A percentile compares a stretch with the other conserved stretches of the same genome.
Conservation (phyloP, 2,888 invertebrate genomes). For the Embidobia sp. region DNA sequence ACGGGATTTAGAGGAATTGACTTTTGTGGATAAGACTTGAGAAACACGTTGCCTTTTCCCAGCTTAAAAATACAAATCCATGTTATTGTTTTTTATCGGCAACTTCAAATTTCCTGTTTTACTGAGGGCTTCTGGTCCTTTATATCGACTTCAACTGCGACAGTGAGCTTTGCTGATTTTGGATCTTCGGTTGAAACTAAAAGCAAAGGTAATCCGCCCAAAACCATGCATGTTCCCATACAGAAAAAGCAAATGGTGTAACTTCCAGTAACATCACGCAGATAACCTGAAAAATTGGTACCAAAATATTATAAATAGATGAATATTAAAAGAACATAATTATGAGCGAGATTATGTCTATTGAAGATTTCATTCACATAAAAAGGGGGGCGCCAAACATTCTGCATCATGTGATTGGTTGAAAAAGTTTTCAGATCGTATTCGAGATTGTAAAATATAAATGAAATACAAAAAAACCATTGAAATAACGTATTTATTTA, state of each 20-base stretch:
- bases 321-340: too few relatives aligned
- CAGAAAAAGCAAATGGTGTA: constrained; percentile 89
- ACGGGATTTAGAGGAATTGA: constrained; percentile 4
- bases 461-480: too few relatives aligned
- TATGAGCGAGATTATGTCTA: too few relatives aligned
- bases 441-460: not conserved
- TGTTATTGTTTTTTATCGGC: not conserved
- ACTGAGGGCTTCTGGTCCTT: constrained; percentile 32
- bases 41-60: constrained; percentile 11
- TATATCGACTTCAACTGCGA: constrained; percentile 24
- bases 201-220: constrained; percentile 86
- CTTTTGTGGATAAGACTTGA: constrained; percentile 11
- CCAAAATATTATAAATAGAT: too few relatives aligned
- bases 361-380: too few relatives aligned
- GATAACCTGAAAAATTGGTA: constrained; percentile 82
- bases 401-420: too few relatives aligned
- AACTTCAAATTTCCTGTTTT: not conserved
- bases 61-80: constrained; percentile 7
- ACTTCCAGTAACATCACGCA: constrained; percentile 87
- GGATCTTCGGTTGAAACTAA: constrained; percentile 77
- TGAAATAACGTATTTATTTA: too few relatives aligned
- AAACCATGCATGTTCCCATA: constrained; percentile 89
- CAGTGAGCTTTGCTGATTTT: constrained; percentile 41
- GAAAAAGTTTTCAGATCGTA: not conserved
- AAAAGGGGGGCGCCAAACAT: too few relatives aligned